Base-by-base conservation (phyloP, 2,797 vertebrate genomes). In the Sphenopsis melanotis region DNA sequence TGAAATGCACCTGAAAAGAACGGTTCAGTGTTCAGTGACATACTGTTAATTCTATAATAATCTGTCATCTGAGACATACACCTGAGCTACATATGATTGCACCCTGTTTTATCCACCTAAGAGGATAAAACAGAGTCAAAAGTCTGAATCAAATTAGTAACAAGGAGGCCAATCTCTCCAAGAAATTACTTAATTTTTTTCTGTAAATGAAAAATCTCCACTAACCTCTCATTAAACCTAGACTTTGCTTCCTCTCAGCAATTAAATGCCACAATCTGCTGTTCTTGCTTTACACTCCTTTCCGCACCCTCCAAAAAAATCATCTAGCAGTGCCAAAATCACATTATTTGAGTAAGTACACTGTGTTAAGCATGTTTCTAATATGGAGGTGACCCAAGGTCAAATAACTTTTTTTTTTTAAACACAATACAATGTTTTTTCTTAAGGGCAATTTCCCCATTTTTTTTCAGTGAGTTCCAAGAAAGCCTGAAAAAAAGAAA, bases 261-360 rank as follows among this genome's bases (percentile, higher is more conserved):
- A 91, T 77, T 85, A 91, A 93, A 76, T 78, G 44, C 69, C 49
- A 52, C 69, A 81, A 59, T 86, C 53, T 89, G 65, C 90, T 94
- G 61, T 39, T 83, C 47, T 89, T 77, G 49, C 27, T 72, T 83
- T 61, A 61, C 21, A 21, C 34, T 70, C 74, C 83, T 71, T 52
- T 93, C 61, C 14, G 1, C 34, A 72, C 34, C 55, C 63, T 92
- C 72, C 69, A 88, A 88, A 89, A 92, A 86, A 78, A 91, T 52
- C 57, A 86, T 41, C 79, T 37, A 83, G 52, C 39, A 72, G 39
- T 76, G 84, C 89, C 93, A 93, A 83, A 93, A 50, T 57, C 57
- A 70, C 32, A 27, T 55, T 86, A 65, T 66, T 88, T 7, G 3
- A 79, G 26, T 26, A 68, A 87, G 47, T 52, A 83, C 50, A 83